Percentiles rank a stretch among this genome's conserved stretches.
Conservation (phyloP, 2,797 vertebrate genomes). For the Nasua narica region DNA sequence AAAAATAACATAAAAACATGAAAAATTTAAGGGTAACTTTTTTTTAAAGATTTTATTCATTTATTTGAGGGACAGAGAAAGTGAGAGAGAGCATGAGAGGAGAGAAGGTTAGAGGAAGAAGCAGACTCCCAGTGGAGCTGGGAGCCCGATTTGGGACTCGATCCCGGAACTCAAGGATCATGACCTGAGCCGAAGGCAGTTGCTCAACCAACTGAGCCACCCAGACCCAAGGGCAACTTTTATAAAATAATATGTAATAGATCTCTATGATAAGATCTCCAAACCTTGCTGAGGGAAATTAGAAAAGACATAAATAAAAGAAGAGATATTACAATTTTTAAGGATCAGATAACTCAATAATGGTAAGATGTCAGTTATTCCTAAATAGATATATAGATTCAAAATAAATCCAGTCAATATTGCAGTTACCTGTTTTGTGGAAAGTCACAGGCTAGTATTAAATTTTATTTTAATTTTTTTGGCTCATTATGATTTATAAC, state of each 20-base stretch:
- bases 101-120: no score
- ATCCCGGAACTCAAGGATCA: no score
- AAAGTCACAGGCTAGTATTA: background rate
- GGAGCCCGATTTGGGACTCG: no score
- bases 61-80: no score
- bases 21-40: background rate
- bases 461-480: slow-evolving; percentile 25
- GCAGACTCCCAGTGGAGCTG: no score
- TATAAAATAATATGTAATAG: background rate
- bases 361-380: background rate
- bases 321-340: background rate
- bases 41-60: no score
- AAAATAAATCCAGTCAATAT: background rate
- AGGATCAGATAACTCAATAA: background rate
- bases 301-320: background rate
- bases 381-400: background rate
- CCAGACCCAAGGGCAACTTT: no score
- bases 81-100: no score
- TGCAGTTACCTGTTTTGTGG: background rate
- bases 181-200: no score
- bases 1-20: background rate
- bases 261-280: background rate
- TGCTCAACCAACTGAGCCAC: no score
- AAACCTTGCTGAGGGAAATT: background rate
- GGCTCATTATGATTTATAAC: background rate